These are phyloP conservation scores for Sinonovacula constricta DNA, from an alignment of 1,140 invertebrate genomes.

Conservation along the genomic window DNA sequence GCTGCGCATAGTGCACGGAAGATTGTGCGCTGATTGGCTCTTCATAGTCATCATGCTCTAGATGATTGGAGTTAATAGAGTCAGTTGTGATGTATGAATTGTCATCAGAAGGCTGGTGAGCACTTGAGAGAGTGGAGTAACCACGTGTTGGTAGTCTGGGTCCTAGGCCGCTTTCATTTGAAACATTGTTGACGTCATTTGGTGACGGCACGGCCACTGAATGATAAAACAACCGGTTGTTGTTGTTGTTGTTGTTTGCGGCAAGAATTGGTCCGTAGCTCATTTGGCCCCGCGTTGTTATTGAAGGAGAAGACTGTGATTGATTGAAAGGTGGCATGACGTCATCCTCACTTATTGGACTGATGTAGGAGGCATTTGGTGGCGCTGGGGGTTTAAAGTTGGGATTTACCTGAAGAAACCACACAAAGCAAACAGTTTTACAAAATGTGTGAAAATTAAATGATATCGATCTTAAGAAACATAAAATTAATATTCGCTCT, in stretches of 20 bases:
- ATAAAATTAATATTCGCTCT: too few species aligned
- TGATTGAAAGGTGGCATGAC: background rate
- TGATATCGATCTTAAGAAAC: too few species aligned
- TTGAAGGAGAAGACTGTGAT: background rate
- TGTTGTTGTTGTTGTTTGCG: constrained; percentile 1
- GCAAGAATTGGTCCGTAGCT: constrained; percentile 45
- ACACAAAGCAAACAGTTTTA: too few species aligned
- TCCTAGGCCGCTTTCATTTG: background rate
- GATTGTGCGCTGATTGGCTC: constrained; percentile 27
- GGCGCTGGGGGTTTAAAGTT: constrained; percentile 39
- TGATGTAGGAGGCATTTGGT: constrained; percentile 18
- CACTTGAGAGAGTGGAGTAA: background rate
- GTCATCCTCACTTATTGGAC: constrained; percentile 37
- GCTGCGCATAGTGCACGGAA: constrained; percentile 18
- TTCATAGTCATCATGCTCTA: constrained; percentile 41
- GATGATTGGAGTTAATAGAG: too few species aligned
- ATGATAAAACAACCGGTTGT: constrained; percentile 30
- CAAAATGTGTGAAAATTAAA: too few species aligned
- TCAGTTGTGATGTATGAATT: background rate
- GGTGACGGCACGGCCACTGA: background rate
- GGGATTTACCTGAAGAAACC: constrained; percentile 43
- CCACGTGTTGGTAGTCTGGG: background rate
- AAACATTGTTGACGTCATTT: background rate
- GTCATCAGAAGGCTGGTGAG: background rate
- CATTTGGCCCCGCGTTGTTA: constrained; percentile 35